These are phyloP conservation scores for Argynnis bischoffii DNA, from an alignment of 2,888 invertebrate genomes.

Conservation along the genomic window DNA sequence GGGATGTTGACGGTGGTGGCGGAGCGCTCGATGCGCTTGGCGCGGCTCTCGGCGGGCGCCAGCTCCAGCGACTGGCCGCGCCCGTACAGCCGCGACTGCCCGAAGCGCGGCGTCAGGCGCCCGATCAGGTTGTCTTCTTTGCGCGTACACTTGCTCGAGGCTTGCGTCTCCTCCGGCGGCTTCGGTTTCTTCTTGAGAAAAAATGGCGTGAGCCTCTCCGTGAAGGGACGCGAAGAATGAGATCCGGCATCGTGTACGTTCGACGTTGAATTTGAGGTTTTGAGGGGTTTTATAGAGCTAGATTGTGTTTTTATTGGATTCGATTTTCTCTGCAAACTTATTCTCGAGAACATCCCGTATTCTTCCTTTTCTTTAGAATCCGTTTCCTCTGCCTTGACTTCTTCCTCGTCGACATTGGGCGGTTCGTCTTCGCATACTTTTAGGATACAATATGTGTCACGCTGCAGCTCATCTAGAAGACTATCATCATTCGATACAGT, in stretches of 20 bases:
- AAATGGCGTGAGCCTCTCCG: constrained; percentile 75
- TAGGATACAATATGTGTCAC: constrained; percentile 69
- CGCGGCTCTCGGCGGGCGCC: constrained; percentile 52
- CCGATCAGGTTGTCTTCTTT: constrained; percentile 74
- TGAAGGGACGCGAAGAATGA: constrained; percentile 60
- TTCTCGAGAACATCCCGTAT: constrained; percentile 65
- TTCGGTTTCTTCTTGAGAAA: constrained; percentile 75
- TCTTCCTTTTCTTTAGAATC: constrained; percentile 49
- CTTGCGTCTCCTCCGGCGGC: constrained; percentile 54
- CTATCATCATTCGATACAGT: constrained; percentile 70
- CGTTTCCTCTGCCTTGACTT: constrained; percentile 45
- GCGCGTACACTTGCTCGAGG: constrained; percentile 47
- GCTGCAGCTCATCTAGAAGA: constrained; percentile 70
- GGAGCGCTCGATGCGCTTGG: constrained; percentile 69
- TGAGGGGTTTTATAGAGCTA: constrained; percentile 58
- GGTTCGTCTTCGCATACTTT: constrained; percentile 70
- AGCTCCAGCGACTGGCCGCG: constrained; percentile 75
- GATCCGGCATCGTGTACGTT: constrained; percentile 71
- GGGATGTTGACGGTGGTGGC: constrained; percentile 69
- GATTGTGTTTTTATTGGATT: constrained; percentile 70
- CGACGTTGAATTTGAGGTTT: constrained; percentile 73
- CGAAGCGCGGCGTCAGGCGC: constrained; percentile 72
- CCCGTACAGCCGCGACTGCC: constrained; percentile 68
- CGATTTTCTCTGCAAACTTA: constrained; percentile 72
- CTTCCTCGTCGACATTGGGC: constrained; percentile 39